Evolutionary conservation across 2,797 vertebrate species (phyloP), one percentile per base, ranked within the genome.

Genomic region (Naso thynnoides): DNA sequence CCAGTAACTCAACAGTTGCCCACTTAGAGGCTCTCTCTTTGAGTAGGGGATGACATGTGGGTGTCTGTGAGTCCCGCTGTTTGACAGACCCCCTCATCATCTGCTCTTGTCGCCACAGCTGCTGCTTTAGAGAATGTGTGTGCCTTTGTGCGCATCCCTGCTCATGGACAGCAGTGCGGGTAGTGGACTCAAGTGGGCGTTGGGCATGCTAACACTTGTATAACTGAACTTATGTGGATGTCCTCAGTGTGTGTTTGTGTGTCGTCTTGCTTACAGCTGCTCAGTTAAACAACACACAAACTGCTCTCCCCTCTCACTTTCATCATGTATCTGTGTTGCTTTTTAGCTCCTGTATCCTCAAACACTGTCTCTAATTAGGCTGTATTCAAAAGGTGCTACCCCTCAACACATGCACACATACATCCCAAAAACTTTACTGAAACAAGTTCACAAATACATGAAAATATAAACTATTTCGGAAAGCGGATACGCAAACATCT

Each of bases 41-140:
- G 67, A 73, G 68, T 8, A 5, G 23, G 64, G 58, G 72, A 48
- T 64, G 78, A 68, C 45, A 16, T 76, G 50, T 73, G 83, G 68
- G 78, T 66, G 54, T 77, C 18, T 81, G 78, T 60, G 76, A 31
- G 54, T 42, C 53, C 68, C 5, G 3, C 73, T 79, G 74, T 85
- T 87, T 86, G 87, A 90, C 88, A 85, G 73, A 64, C 60, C 77
- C 73, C 60, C 69, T 87, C 87, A 89, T 88, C 90, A 85, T 82
- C 84, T 80, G 67, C 78, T 89, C 81, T 56, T 62, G 76, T 76
- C 56, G 13, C 88, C 81, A 68, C 92, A 93, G 87, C 91, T 90
- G 91, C 84, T 78, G 33, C 76, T 73, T 53, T 39, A n/a, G 44
- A 67, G 66, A 55, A 58, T 55, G 57, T 69, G 62, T 29, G 48